Conservation (phyloP, 2,113 vertebrate species). For the Rhagologus leucostigma region DNA sequence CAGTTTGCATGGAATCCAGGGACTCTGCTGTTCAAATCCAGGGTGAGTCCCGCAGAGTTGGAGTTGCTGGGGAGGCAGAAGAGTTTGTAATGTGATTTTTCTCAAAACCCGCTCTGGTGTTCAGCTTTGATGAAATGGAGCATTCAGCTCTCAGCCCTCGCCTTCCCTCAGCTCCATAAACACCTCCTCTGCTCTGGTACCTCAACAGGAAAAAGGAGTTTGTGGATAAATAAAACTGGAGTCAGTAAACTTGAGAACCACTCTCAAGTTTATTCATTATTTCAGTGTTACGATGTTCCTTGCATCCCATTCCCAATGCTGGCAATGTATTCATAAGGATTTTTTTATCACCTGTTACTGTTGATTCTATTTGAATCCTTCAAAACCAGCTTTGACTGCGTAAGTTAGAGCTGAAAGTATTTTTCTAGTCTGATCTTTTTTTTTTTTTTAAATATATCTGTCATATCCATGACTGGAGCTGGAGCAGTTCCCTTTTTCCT, state of each 20-base stretch:
- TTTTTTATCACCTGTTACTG: neutral
- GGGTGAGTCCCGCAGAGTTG: accelerated
- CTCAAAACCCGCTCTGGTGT: neutral
- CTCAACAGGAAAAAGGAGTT: accelerated
- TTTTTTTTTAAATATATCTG: neutral
- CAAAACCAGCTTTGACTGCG: neutral
- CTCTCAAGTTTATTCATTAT: neutral
- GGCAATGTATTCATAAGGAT: neutral
- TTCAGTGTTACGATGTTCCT: neutral
- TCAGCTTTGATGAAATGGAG: neutral
- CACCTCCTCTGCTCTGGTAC: neutral
- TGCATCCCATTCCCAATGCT: neutral
- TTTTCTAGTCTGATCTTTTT: constrained; percentile 41
- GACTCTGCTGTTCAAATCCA: neutral
- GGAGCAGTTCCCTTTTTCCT: neutral
- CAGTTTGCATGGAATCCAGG: neutral
- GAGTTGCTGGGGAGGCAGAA: neutral
- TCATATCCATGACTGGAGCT: neutral
- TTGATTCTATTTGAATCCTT: constrained; percentile 7
- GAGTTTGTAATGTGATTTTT: neutral
- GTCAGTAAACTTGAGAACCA: neutral
- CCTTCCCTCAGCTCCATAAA: neutral
- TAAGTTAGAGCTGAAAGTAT: constrained; percentile 24
- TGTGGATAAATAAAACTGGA: neutral
- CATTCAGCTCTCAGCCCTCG: neutral